Evolutionary conservation across 2,113 vertebrate species (phyloP).

Genomic region (Pteronura brasiliensis): DNA sequence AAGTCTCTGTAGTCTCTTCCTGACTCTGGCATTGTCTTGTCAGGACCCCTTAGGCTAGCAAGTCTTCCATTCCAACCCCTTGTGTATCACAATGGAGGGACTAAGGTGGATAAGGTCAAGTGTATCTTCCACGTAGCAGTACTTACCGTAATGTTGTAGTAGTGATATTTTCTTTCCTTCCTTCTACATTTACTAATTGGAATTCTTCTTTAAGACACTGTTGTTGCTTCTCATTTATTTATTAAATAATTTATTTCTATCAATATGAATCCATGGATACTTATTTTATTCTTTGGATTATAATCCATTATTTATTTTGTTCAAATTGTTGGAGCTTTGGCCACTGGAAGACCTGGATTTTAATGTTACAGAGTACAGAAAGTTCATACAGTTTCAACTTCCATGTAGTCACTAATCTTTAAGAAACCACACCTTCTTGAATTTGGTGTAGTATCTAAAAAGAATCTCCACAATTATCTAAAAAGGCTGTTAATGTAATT

Average conservation of each 20-base stretch:
- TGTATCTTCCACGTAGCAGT: background rate
- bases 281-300: constrained; percentile 37
- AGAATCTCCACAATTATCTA: background rate
- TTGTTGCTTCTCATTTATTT: background rate
- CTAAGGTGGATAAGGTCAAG: background rate
- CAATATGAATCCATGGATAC: background rate
- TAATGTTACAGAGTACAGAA: background rate
- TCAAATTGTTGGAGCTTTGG: background rate
- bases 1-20: background rate
- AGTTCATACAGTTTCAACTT: background rate
- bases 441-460: background rate
- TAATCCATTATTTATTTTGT: background rate
- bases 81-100: background rate
- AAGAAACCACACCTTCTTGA: background rate
- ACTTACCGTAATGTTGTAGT: background rate
- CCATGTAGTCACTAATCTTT: background rate
- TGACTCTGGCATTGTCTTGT: background rate
- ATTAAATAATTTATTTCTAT: background rate
- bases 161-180: background rate
- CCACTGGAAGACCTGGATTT: background rate
- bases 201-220: background rate
- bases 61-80: background rate
- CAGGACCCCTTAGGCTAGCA: background rate
- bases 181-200: background rate
- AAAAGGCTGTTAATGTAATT: constrained; percentile 2